Conservation (phyloP, 2,797 vertebrate genomes). For the Adrianichthys oophorus region DNA sequence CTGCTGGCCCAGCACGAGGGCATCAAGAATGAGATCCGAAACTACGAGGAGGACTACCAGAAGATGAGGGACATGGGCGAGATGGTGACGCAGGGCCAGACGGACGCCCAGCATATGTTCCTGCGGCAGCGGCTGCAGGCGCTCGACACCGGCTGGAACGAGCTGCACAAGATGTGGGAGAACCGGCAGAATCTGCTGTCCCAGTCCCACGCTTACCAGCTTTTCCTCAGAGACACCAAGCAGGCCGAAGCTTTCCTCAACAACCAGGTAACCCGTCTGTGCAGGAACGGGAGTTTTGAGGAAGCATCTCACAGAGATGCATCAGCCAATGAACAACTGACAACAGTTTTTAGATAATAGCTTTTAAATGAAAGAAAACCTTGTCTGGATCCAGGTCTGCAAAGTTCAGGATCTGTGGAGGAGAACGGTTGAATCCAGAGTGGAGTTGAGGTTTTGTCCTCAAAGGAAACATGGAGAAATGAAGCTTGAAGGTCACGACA, state of each 20-base stretch:
- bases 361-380: too few relatives aligned
- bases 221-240: conserved; percentile 92
- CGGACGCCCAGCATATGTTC: conserved; percentile 98
- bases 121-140: conserved; percentile 93
- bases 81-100: conserved; percentile 97
- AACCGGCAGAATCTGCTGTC: conserved; percentile 95
- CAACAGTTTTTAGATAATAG: too few relatives aligned
- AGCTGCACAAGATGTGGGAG: conserved; percentile 99
- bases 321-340: background rate
- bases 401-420: too few relatives aligned
- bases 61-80: conserved; percentile 99
- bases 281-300: background rate
- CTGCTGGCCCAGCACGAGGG: conserved; percentile 94
- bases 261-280: conserved; percentile 78
- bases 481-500: too few relatives aligned
- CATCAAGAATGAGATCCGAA: conserved; percentile 96
- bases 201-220: conserved; percentile 96
- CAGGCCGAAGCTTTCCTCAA: conserved; percentile 85
- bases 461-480: too few relatives aligned
- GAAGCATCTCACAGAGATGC: background rate
- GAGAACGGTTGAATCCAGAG: too few relatives aligned
- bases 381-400: accelerated
- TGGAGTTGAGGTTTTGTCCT: too few relatives aligned
- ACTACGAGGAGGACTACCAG: conserved; percentile 98
- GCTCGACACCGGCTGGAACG: conserved; percentile 96